Conservation (phyloP, 2,113 vertebrate genomes). For the Halichoeres trimaculatus region DNA sequence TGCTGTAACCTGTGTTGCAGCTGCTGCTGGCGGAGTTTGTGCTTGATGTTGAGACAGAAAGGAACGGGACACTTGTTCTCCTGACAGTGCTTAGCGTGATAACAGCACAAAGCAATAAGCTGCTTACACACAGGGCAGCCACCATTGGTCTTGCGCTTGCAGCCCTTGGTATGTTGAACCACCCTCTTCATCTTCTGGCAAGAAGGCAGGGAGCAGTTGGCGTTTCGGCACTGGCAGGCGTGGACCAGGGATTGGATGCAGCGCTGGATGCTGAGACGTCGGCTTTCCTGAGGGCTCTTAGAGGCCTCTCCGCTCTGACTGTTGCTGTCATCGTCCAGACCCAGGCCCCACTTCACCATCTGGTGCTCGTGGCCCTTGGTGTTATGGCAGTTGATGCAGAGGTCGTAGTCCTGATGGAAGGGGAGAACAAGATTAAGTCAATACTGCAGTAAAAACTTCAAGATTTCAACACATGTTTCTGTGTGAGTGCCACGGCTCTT, state of each 20-base stretch:
- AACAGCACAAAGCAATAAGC: conserved; percentile 98
- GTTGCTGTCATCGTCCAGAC: conserved; percentile 94
- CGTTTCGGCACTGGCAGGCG: conserved; percentile 97
- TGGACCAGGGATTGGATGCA: conserved; percentile 99
- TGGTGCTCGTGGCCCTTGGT: conserved; percentile 95
- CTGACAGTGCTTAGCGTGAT: conserved; percentile 99
- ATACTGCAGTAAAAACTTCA: not conserved
- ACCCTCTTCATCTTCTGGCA: conserved; percentile 99
- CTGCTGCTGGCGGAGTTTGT: conserved; percentile 98
- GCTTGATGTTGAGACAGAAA: conserved; percentile 99
- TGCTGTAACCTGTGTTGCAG: conserved; percentile 97
- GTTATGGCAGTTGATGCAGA: conserved; percentile 99
- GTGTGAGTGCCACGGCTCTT: conserved; percentile 22
- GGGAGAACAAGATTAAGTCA: not conserved
- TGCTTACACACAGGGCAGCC: conserved; percentile 99
- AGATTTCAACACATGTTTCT: not conserved
- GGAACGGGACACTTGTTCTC: conserved; percentile 99
- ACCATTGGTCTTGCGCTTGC: conserved; percentile 98
- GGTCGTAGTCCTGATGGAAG: conserved; percentile 91
- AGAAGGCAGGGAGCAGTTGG: conserved; percentile 96
- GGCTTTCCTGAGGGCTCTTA: conserved; percentile 97
- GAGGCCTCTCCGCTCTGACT: conserved; percentile 91
- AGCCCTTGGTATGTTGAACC: conserved; percentile 98
- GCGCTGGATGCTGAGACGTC: conserved; percentile 97
- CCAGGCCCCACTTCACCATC: conserved; percentile 99